phyloP scores from a whole-genome alignment of 2,888 invertebrate genomes.

The Thymelicus lineola region DNA sequence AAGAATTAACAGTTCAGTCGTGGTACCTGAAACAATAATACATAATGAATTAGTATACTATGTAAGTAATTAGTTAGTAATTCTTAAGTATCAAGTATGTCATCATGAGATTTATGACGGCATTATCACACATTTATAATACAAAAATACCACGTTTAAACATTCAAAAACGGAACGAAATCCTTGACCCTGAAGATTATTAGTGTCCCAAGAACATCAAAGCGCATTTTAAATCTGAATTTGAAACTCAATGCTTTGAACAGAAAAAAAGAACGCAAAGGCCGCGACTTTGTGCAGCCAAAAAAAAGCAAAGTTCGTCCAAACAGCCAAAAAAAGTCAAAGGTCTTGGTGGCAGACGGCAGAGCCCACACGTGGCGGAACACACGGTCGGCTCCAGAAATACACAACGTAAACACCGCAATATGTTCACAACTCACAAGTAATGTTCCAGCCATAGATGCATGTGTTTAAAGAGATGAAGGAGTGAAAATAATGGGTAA shows the following conservation, averaged over 20 bases:
- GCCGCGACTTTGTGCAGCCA: slow-evolving; percentile 17
- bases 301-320: slow-evolving; percentile 37
- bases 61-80: background rate
- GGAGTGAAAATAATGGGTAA: background rate
- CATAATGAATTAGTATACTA: background rate
- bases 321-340: slow-evolving; percentile 37
- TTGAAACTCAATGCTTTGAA: slow-evolving; percentile 13
- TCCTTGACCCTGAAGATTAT: too few relatives aligned
- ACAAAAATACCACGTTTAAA: too few relatives aligned
- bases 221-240: slow-evolving; percentile 3
- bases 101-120: too few relatives aligned
- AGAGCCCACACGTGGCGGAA: slow-evolving; percentile 69
- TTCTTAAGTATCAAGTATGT: background rate
- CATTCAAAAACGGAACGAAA: too few relatives aligned
- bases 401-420: slow-evolving; percentile 76
- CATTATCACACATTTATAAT: too few relatives aligned
- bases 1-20: slow-evolving; percentile 1
- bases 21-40: background rate
- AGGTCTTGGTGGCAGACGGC: slow-evolving; percentile 43
- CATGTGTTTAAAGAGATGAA: background rate
- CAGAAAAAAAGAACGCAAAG: slow-evolving; percentile 16
- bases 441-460: slow-evolving; percentile 52
- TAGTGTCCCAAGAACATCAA: too few relatives aligned
- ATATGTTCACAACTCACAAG: slow-evolving; percentile 77
- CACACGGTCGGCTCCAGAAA: slow-evolving; percentile 76